These are phyloP conservation scores for Drosophila falleni DNA, from an alignment of 2,888 invertebrate genomes.

Conservation along the genomic window DNA sequence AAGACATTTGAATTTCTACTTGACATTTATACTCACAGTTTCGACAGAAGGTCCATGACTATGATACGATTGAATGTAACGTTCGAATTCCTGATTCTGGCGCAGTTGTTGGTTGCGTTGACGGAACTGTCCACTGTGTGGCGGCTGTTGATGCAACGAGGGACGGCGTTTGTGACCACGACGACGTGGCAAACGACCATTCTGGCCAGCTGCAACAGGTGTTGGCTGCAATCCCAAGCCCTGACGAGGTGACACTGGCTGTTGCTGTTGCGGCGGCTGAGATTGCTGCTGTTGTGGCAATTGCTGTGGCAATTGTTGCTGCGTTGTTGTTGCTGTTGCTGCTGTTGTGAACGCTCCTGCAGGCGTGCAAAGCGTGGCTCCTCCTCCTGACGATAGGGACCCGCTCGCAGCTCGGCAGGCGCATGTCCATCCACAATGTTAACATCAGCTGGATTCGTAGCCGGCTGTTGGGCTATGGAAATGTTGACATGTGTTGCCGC, in stretches of 20 bases:
- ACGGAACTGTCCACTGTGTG: conserved; percentile 71
- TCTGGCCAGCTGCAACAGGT: conserved; percentile 20
- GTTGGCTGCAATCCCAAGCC: conserved; percentile 60
- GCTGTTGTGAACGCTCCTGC: conserved; percentile 61
- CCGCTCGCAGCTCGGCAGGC: conserved; percentile 78
- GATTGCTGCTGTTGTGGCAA: conserved; percentile 31
- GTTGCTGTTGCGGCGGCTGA: conserved; percentile 20
- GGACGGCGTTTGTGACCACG: conserved; percentile 65
- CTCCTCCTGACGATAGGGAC: conserved; percentile 59
- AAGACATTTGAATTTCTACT: neutral
- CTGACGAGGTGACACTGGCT: conserved; percentile 55
- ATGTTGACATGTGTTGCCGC: conserved; percentile 82
- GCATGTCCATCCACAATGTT: conserved; percentile 85
- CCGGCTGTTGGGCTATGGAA: conserved; percentile 76
- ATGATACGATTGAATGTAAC: conserved; percentile 83
- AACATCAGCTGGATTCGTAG: conserved; percentile 86
- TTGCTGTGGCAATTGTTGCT: conserved; percentile 45
- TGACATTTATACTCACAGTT: conserved; percentile 70
- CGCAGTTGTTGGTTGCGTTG: conserved; percentile 76
- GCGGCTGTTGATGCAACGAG: conserved; percentile 56
- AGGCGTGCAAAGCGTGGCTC: conserved; percentile 61
- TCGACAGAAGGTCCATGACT: conserved; percentile 83
- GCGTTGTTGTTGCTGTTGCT: conserved; percentile 48
- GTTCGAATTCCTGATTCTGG: conserved; percentile 83
- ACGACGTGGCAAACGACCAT: conserved; percentile 50